A percentile compares a stretch with the other conserved stretches of the same genome.
These are phyloP conservation scores for Aphis gossypii DNA, from an alignment of 1,140 invertebrate species.

Conservation along the genomic window DNA sequence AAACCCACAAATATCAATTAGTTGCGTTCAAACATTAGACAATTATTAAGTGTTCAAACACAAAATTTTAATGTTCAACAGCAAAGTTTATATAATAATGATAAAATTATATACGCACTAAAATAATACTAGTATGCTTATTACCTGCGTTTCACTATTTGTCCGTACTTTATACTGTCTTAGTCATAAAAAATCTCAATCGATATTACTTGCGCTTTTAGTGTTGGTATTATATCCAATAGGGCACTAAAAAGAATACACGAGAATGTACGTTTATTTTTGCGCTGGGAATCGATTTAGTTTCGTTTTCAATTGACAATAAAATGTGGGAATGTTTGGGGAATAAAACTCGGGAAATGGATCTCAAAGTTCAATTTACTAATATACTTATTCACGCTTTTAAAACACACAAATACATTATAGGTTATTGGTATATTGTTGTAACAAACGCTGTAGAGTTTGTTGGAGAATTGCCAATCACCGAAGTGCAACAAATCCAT, in stretches of 20 bases:
- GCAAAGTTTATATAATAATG: too few species aligned
- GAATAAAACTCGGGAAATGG: background rate
- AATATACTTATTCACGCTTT: background rate
- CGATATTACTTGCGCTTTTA: background rate
- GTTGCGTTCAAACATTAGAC: background rate
- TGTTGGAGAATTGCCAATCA: background rate
- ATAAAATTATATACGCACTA: too few species aligned
- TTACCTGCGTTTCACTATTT: background rate
- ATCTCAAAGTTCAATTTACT: background rate
- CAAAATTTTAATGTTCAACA: too few species aligned
- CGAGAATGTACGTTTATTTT: background rate
- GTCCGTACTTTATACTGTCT: background rate
- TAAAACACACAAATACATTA: background rate
- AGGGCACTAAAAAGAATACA: background rate
- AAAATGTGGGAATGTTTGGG: background rate
- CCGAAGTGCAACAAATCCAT: background rate
- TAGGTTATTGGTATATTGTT: background rate
- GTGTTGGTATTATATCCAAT: background rate
- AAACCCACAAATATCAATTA: too few species aligned
- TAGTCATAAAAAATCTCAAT: too few species aligned
- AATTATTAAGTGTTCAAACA: too few species aligned
- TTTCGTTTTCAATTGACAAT: conserved; percentile 2
- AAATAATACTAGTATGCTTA: too few species aligned
- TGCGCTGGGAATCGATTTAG: background rate
- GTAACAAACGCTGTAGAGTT: background rate